A percentile compares a stretch with the other conserved stretches of the same genome.
phyloP scores from a whole-genome alignment of 2,797 vertebrate species.

The Microctenopoma stevenorrisi region DNA sequence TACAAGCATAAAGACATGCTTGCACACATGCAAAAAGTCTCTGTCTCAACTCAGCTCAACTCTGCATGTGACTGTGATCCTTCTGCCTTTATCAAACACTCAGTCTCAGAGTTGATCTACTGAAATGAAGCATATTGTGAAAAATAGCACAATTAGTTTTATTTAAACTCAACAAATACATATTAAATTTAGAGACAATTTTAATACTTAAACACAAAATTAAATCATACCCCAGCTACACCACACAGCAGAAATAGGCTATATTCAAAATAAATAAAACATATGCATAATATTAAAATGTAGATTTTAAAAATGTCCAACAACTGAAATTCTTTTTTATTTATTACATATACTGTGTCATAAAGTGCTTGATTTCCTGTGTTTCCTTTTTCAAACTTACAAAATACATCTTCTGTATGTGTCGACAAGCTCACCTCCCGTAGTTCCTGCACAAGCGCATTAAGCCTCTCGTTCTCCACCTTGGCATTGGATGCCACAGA shows the following conservation, averaged over 20 bases:
- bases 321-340: background rate
- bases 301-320: background rate
- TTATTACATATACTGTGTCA: background rate
- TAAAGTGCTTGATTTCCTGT: background rate
- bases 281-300: background rate
- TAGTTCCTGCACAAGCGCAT: constrained; percentile 87
- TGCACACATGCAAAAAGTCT: constrained; percentile 11
- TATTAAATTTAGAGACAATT: too few species aligned
- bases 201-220: too few species aligned
- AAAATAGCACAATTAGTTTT: too few species aligned
- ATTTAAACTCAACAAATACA: too few species aligned
- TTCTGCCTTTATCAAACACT: constrained; percentile 7
- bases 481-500: constrained; percentile 89
- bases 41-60: constrained; percentile 10
- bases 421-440: constrained; percentile 87
- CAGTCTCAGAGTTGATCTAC: background rate
- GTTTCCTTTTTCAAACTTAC: background rate
- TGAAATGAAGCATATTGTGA: too few species aligned
- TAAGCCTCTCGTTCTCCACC: constrained; percentile 92
- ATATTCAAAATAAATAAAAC: background rate
- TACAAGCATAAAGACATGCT: constrained; percentile 6
- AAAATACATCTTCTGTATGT: background rate
- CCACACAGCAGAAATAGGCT: too few species aligned
- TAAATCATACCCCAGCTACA: too few species aligned
- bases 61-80: constrained; percentile 9